Base-by-base conservation (phyloP, 2,113 vertebrate species). In the Nanorana parkeri region DNA sequence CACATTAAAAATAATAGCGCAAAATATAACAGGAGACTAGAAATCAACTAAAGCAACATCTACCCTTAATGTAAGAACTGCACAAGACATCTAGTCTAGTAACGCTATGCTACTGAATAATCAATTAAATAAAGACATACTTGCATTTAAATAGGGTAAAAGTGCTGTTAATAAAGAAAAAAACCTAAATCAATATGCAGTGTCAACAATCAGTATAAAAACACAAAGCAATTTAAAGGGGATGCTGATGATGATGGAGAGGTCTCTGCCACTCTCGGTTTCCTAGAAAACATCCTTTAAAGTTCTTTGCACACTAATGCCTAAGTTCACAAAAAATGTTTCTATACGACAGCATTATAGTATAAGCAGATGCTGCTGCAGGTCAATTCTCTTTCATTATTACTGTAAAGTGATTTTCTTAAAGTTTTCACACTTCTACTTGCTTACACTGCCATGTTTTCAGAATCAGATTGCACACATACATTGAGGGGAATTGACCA, bases 61-160 rank as follows among this genome's bases (percentile, higher is more conserved):
- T 83, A 88, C 52, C 55, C 3, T 24, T 24, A 21, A 11, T 92
- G 84, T 82, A 78, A 87, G 84, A 78, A 80, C 79, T 85, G 87
- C 78, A 88, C 75, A 89, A 79, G 87, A 83, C 51, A 68, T 26
- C 90, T 86, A 94, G 26, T 84, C 89, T 86, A 94, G 29, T 84
- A 76, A 85, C 81, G 86, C 88, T 87, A 90, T 88, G 87, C 92
- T 92, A 94, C 87, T 88, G 86, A 87, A 91, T 91, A 73, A 87
- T 55, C 86, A 88, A 93, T 85, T 87, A 92, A 92, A 89, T 83
- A 87, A 47, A 88, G 84, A 95, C 94, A 91, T 93, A 94, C 94
- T 94, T 94, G 94, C 92, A 94, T 94, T 94, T 92, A 95, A 93
- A 90, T 93, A 93, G 87, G 94, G 94, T 86, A 94, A 92, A 91